These are phyloP conservation scores for Danio aesculapii DNA, from an alignment of 2,797 vertebrate species.

Conservation along the genomic window DNA sequence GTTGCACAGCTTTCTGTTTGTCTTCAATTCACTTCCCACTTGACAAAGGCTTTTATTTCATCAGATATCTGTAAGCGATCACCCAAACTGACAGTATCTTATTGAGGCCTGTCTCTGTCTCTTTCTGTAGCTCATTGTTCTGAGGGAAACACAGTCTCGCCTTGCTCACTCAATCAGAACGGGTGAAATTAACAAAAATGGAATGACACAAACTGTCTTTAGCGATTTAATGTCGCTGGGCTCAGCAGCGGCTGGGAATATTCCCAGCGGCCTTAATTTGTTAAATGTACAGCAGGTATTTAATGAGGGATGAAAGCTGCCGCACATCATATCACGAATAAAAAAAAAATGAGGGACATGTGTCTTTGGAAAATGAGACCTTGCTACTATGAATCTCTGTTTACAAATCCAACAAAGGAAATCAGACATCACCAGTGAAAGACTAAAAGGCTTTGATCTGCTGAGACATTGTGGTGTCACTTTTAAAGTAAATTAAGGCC, in stretches of 20 bases:
- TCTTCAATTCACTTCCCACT: constrained; percentile 32
- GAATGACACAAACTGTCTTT: constrained; percentile 79
- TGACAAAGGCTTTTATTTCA: constrained; percentile 66
- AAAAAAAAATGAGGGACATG: constrained; percentile 74
- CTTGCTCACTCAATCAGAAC: constrained; percentile 73
- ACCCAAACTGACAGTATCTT: constrained; percentile 73
- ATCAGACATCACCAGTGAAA: constrained; percentile 66
- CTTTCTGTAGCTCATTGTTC: constrained; percentile 64
- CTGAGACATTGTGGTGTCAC: constrained; percentile 76
- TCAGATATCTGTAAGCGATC: constrained; percentile 70
- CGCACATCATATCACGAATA: constrained; percentile 57
- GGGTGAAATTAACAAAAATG: constrained; percentile 82
- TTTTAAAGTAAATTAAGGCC: constrained; percentile 79
- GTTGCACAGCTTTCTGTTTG: constrained; percentile 39
- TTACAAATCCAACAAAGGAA: constrained; percentile 56
- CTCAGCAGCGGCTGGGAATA: constrained; percentile 66
- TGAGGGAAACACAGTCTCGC: constrained; percentile 57
- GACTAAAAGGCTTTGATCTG: constrained; percentile 68
- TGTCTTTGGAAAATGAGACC: constrained; percentile 71
- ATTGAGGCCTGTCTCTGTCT: constrained; percentile 70
- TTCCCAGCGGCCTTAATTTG: constrained; percentile 77
- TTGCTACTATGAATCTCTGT: constrained; percentile 58
- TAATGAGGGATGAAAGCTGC: constrained; percentile 76
- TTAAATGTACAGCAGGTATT: constrained; percentile 79
- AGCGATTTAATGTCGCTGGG: constrained; percentile 77